Base-by-base conservation (phyloP, 2,113 vertebrate genomes). In the Varanus komodoensis region DNA sequence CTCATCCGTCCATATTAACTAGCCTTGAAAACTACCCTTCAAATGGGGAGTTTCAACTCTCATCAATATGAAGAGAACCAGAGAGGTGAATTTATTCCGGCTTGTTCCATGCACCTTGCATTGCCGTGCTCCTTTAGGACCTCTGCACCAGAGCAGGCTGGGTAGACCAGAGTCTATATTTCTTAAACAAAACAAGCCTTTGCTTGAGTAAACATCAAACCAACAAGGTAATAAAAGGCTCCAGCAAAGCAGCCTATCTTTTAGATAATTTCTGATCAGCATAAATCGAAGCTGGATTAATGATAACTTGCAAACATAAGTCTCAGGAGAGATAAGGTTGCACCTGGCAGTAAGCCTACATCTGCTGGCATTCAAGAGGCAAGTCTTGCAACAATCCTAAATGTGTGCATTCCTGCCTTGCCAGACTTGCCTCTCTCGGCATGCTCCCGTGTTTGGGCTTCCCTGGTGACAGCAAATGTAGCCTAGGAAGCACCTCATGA, bases 191-290 rank as follows among this genome's bases (percentile, higher is more conserved):
- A 84, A 75, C 71, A 84, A 77, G 71, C 38, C 77, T 50, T 84
- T 14, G 5, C 38, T 64, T 89, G 21, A 50, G 52, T 89, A 83
- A 64, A 50, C 71, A 77, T 77, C 27, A 83, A 61, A 8, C 54
- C 15, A 87, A 32, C 34, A 84, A 50, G 81, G 34, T 77, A 64
- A 89, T 89, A 83, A 84, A 89, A 84, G 27, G 77, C 83, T 32
- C 19, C 73, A 64, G 81, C 34, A 83, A n/a, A 75, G 48, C 29
- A 50, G 27, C 54, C 69, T 89, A 83, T 89, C 69, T 75, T 79
- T 44, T 89, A 77, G 69, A 64, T 89, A 25, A 77, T 7, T 77
- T 69, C 54, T 77, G 38, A 84, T 89, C 34, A 82, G 79, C 79
- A 74, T 82, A 84, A 89, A 82, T n/a, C n/a, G 54, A 64, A 64